Evolutionary conservation across 2,113 vertebrate genomes (phyloP).

Genomic region (Paradoxurus hermaphroditus): DNA sequence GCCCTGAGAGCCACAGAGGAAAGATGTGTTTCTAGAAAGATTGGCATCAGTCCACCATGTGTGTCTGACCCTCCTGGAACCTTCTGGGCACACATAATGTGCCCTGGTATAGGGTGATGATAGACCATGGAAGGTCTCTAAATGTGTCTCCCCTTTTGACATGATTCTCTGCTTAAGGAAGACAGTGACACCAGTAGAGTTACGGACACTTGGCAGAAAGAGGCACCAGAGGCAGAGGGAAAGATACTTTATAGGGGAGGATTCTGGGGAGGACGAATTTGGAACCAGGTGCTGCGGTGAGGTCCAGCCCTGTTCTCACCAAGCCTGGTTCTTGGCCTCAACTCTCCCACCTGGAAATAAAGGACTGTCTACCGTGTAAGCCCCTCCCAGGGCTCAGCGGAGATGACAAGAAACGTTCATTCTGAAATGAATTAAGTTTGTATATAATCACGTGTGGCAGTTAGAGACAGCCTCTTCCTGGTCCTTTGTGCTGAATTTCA

Average conservation of each 20-base stretch:
- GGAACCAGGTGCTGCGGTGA: neutral
- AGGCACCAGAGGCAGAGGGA: neutral
- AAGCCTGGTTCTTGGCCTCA: neutral
- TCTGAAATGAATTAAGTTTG: neutral
- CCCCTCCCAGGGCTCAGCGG: neutral
- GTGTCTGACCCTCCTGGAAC: fast-evolving
- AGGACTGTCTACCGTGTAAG: neutral
- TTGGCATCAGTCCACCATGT: fast-evolving
- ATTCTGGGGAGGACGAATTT: no score
- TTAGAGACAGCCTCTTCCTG: neutral
- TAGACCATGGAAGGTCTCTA: neutral
- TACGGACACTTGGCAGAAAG: neutral
- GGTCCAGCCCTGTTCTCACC: neutral
- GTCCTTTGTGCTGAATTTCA: neutral
- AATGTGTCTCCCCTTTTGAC: neutral
- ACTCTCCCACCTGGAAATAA: neutral
- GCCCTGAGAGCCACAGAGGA: neutral
- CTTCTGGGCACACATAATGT: neutral
- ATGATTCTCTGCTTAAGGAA: neutral
- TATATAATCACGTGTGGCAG: no score
- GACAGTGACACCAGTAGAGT: neutral
- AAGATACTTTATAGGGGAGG: neutral
- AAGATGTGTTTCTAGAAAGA: neutral
- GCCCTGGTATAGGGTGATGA: neutral
- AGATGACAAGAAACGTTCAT: neutral